phyloP scores from a whole-genome alignment of 2,888 invertebrate genomes.

The Drosophila demipolita region DNA sequence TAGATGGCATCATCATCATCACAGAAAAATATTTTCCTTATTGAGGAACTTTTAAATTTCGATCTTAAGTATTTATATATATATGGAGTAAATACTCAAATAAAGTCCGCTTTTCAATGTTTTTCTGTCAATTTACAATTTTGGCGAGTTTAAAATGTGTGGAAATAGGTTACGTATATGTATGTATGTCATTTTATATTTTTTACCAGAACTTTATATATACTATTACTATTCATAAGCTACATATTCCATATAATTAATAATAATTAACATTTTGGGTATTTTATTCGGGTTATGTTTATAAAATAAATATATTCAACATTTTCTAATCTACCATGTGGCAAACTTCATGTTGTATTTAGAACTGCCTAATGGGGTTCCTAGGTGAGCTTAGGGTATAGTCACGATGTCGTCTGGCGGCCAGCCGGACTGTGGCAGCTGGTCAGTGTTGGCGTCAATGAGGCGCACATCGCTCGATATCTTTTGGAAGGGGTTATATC shows the following conservation, averaged over 20 bases:
- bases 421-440: slow-evolving; percentile 28
- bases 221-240: neutral
- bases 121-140: neutral
- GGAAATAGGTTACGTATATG: neutral
- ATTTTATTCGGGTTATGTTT: too few species aligned
- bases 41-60: neutral
- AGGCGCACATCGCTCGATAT: slow-evolving; percentile 50
- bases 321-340: neutral
- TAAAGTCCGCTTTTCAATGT: too few species aligned
- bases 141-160: neutral
- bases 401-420: slow-evolving; percentile 42
- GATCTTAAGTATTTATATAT: neutral
- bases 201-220: neutral
- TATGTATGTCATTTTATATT: neutral
- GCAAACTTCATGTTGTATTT: neutral
- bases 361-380: neutral
- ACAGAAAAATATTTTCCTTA: neutral
- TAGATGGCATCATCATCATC: neutral
- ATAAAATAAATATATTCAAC: neutral
- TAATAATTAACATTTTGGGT: too few species aligned
- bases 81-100: too few species aligned
- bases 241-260: neutral
- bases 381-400: slow-evolving; percentile 28
- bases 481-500: slow-evolving; percentile 41
- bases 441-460: slow-evolving; percentile 51